Conservation (phyloP, 2,888 invertebrate genomes). For the Arge pagana region DNA sequence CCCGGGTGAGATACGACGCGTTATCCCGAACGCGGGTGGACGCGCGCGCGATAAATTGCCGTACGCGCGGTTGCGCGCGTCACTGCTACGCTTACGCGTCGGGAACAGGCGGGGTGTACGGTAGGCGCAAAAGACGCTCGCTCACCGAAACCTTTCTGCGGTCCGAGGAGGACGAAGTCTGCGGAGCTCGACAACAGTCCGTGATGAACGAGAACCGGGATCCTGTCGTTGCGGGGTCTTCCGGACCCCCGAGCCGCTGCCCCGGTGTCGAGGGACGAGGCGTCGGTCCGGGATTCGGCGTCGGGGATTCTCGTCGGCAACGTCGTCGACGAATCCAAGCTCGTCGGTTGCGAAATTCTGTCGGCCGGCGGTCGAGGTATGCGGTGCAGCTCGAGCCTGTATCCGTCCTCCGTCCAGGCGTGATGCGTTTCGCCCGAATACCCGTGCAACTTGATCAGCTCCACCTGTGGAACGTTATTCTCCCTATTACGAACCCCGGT, state of each 20-base stretch:
- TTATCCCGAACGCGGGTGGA: no score
- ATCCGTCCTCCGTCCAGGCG: constrained; percentile 59
- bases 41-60: no score
- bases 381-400: constrained; percentile 58
- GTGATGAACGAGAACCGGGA: constrained; percentile 48
- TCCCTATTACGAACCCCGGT: no score
- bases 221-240: constrained; percentile 26
- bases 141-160: constrained; percentile 49
- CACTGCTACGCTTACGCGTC: no score
- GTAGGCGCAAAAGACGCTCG: background rate
- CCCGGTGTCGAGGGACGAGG: background rate
- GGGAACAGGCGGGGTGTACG: no score
- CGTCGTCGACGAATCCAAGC: background rate
- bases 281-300: background rate
- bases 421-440: constrained; percentile 58
- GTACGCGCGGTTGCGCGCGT: no score
- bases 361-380: constrained; percentile 43
- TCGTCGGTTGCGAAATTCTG: background rate
- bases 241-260: no score
- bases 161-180: constrained; percentile 52
- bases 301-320: background rate
- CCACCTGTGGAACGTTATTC: constrained; percentile 58
- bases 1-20: no score
- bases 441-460: constrained; percentile 56
- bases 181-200: constrained; percentile 52